Percentiles rank a stretch among this genome's conserved stretches.
Conservation (phyloP, 2,113 vertebrate genomes). For the Scatophagus argus region DNA sequence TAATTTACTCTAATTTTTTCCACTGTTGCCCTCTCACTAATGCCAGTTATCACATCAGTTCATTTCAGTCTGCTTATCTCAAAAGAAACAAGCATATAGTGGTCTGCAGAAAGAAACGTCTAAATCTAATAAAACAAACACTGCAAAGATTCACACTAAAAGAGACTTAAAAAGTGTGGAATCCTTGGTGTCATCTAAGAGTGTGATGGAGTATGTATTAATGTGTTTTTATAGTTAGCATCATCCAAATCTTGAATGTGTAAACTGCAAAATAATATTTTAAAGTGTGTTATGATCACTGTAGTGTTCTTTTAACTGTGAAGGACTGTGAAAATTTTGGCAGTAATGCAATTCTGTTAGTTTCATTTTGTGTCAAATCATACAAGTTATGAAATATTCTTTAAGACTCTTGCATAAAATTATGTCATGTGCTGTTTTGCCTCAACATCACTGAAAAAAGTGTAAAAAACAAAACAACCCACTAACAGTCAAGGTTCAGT, state of each 20-base stretch:
- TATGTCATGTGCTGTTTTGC: neutral
- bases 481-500: slow-evolving; percentile 1
- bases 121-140: too few relatives aligned
- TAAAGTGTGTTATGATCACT: too few relatives aligned
- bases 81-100: neutral
- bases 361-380: too few relatives aligned
- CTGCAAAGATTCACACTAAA: neutral
- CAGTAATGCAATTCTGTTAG: neutral
- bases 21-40: neutral
- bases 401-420: too few relatives aligned
- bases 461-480: neutral
- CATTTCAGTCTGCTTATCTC: neutral
- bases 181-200: neutral
- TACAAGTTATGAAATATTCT: too few relatives aligned
- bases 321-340: neutral
- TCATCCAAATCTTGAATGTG: neutral
- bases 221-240: neutral
- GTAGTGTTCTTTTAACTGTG: neutral
- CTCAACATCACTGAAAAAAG: neutral
- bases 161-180: neutral
- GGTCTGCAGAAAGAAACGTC: too few relatives aligned
- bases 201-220: neutral
- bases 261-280: neutral
- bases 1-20: neutral
- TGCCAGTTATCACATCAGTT: neutral